Percentiles rank a stretch among this genome's conserved stretches.
Evolutionary conservation across 2,113 vertebrate genomes (phyloP).

Genomic region (Erinaceus europaeus): DNA sequence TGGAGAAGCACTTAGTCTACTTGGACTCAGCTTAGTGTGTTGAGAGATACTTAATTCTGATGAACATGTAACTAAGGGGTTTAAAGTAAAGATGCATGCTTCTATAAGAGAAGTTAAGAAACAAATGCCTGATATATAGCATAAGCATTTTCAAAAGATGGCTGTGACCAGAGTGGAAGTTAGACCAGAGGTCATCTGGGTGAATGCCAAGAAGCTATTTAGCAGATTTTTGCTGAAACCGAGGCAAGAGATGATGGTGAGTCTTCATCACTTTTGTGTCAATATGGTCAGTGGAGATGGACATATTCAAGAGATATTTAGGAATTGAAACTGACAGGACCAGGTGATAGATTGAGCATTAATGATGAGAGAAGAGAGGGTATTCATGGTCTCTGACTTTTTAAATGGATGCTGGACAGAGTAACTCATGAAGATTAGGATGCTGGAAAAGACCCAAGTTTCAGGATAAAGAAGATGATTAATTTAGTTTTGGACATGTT

Average conservation of each 20-base stretch:
- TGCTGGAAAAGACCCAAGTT: not conserved
- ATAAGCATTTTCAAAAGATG: not conserved
- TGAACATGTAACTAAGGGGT: not conserved
- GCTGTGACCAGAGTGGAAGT: accelerated
- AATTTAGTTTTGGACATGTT: not conserved
- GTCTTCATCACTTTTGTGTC: not conserved
- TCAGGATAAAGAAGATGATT: not conserved
- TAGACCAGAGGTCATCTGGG: not conserved
- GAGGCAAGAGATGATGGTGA: not conserved
- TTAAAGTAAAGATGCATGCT: not conserved
- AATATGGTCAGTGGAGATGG: not conserved
- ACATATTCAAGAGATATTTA: not conserved
- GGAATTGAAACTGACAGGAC: not conserved
- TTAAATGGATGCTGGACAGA: not conserved
- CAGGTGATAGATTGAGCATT: not conserved
- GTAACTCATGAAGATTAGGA: not conserved
- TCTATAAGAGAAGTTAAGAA: not conserved
- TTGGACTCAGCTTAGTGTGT: not conserved
- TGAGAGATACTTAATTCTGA: not conserved
- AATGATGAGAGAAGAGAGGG: not conserved
- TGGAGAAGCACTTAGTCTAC: not conserved
- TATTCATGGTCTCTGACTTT: not conserved
- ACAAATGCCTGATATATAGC: no score
- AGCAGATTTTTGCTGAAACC: not conserved
- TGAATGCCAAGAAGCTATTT: not conserved